Evolutionary conservation across 2,888 invertebrate genomes (phyloP), one percentile per base, ranked within the genome.

Genomic region (Tinea pellionella): DNA sequence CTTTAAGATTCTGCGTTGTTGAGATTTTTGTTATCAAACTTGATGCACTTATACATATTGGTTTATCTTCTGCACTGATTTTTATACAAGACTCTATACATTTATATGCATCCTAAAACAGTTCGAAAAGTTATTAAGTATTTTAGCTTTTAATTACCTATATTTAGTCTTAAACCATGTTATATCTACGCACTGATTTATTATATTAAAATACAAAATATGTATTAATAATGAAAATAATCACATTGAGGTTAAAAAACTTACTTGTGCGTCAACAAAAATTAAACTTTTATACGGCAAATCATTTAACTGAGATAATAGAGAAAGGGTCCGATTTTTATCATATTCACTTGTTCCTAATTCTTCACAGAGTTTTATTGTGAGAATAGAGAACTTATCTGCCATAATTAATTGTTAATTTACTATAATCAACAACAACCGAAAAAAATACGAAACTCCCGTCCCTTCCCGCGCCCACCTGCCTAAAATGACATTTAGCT

Each of bases 251-350:
- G 51, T 61, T 30, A 16, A 24, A 19, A 13, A 55, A 73, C 79
- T 76, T 73, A 83, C 89, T 70, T 86, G 77, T 70, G 80, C 79
- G 61, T 77, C 71, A n/a, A 79, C 77, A 68, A 87, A 80, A 60
- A 83, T 66, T 61, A 85, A 75, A 16, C 69, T 69, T 67, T 89
- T 88, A 67, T 87, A 92, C 65, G 92, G 90, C 58, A 91, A 76
- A 0, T 88, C 80, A 71, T 92, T 92, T 41, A 93, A 77, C 65
- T 92, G 90, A 67, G 90, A 90, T 57, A 93, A 78, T 13, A 89
- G 72, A 47, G 75, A 72, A 67, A 90, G 89, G 2, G 92, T 78
- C 64, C 80, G 77, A 41, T 74, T 71, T 68, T 82, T 82, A 65
- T 88, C 86, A 60, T 80, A 88, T 65, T 80, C 75, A 70, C 79